Evolutionary conservation across 92 coral and sea anemone genomes (phyloP).

Genomic region (Virgularia gustaviana): DNA sequence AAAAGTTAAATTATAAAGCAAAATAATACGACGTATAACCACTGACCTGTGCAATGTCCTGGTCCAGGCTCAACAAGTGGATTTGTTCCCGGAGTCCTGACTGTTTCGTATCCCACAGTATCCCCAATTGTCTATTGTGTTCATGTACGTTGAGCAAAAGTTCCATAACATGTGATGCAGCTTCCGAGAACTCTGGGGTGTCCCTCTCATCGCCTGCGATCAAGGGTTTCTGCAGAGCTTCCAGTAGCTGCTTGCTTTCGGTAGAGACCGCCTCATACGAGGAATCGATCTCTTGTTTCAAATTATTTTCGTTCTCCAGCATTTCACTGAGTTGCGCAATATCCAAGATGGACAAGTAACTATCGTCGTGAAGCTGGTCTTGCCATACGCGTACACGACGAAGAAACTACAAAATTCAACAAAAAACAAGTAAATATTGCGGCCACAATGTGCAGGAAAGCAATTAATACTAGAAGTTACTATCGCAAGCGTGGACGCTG

Average conservation of each 20-base stretch:
- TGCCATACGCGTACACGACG: slow-evolving; percentile 82
- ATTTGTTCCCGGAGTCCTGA: slow-evolving; percentile 72
- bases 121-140: slow-evolving; percentile 91
- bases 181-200: slow-evolving; percentile 93
- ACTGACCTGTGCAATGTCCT: slow-evolving; percentile 99
- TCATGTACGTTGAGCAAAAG: slow-evolving; percentile 92
- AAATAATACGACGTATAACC: slow-evolving; percentile 23
- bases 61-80: slow-evolving; percentile 92
- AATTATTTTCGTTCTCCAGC: slow-evolving; percentile 59
- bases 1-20: background rate
- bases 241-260: slow-evolving; percentile 90
- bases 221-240: slow-evolving; percentile 85
- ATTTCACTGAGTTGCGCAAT: slow-evolving; percentile 68
- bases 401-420: slow-evolving; percentile 62
- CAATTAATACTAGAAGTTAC: no score
- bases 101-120: slow-evolving; percentile 83
- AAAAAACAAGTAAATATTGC: background rate
- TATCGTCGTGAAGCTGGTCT: slow-evolving; percentile 62
- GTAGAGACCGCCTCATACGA: slow-evolving; percentile 82
- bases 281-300: slow-evolving; percentile 82
- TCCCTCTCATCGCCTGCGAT: slow-evolving; percentile 75
- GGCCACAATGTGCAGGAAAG: background rate
- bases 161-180: slow-evolving; percentile 97
- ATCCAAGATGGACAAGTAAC: slow-evolving; percentile 56
- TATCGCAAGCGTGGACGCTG: background rate